These are phyloP conservation scores for Eupelmus urozonus DNA, from an alignment of 2,888 invertebrate species.

Conservation along the genomic window DNA sequence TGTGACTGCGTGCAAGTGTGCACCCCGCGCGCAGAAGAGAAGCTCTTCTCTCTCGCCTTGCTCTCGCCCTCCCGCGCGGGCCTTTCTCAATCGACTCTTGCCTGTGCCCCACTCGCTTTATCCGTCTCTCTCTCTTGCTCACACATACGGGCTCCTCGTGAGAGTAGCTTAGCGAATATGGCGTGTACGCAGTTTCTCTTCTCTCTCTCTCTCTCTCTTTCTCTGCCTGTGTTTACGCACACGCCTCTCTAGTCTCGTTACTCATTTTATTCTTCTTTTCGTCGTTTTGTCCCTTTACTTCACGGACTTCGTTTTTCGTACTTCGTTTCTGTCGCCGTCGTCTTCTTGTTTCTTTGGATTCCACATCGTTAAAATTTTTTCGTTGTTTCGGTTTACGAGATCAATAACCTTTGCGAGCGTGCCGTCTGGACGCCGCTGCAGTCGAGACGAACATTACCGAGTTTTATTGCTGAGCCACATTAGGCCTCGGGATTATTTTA, in stretches of 20 bases:
- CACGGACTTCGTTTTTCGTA: background rate
- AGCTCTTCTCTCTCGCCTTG: constrained; percentile 59
- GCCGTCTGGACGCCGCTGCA: no score
- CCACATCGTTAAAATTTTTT: background rate
- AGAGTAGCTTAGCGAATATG: constrained; percentile 38
- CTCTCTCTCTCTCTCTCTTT: constrained; percentile 37
- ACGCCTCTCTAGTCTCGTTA: background rate
- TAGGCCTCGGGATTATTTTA: no score
- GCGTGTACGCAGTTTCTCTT: no score
- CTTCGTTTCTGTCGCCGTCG: background rate
- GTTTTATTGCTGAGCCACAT: no score
- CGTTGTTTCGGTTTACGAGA: background rate
- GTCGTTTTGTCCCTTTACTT: background rate
- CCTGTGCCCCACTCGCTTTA: constrained; percentile 53
- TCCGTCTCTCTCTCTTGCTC: constrained; percentile 31
- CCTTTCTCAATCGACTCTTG: constrained; percentile 66
- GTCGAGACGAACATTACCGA: no score
- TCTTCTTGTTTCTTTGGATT: background rate
- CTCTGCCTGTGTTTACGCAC: constrained; percentile 1
- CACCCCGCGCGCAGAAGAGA: background rate
- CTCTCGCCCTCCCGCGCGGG: constrained; percentile 64
- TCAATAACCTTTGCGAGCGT: background rate
- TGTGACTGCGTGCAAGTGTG: background rate
- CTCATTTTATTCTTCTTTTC: constrained; percentile 1
- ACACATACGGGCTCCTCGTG: background rate